Base-by-base conservation (phyloP, 2,113 vertebrate species). In the Callocephalon fimbriatum region DNA sequence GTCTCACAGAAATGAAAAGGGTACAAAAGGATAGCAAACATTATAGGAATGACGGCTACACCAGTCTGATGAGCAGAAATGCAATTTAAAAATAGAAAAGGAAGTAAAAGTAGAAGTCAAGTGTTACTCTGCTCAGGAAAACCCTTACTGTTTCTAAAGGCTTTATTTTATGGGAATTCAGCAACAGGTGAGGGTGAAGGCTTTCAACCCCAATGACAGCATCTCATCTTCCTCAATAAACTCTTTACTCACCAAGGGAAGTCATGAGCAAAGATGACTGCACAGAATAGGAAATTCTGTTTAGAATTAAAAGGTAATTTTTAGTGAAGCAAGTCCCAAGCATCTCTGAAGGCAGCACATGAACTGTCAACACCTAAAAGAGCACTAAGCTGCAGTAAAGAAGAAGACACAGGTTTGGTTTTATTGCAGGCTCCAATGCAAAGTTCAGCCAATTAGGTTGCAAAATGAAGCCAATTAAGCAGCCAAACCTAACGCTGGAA, bases 401-500 rank as follows among this genome's bases (percentile, higher is more conserved):
- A 87, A 17, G 32, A 88, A 25, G 32, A 77, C 17, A 12, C 1
- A 12, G 5, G 14, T 22, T 71, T 42, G 21, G 4, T 27, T 74
- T 93, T 71, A 71, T 25, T 78, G 62, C 4, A 22, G 47, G 50
- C 51, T 79, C 62, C 18, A 6, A 50, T n/a, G 59, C 53, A 80
- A 86, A 9, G 5, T n/a, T 45, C 44, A 91, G 73, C 35, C 54
- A 92, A 95, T 93, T 91, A 86, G 77, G 8, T 32, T 74, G 72
- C 72, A 92, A 77, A 95, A 79, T 86, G 32, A 80, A 38, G 61
- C 14, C 25, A 91, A 95, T 93, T 87, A 94, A 72, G 44, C 45
- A 79, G 94, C 14, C 61, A 90, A 91, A 85, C 18, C 9, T 63
- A 75, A 56, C 0, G 56, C 95, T 65, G 84, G 87, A 87, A 94